Percentiles rank a stretch among this genome's conserved stretches.
phyloP scores from a whole-genome alignment of 2,113 vertebrate genomes.

The Pseudopipra pipra region DNA sequence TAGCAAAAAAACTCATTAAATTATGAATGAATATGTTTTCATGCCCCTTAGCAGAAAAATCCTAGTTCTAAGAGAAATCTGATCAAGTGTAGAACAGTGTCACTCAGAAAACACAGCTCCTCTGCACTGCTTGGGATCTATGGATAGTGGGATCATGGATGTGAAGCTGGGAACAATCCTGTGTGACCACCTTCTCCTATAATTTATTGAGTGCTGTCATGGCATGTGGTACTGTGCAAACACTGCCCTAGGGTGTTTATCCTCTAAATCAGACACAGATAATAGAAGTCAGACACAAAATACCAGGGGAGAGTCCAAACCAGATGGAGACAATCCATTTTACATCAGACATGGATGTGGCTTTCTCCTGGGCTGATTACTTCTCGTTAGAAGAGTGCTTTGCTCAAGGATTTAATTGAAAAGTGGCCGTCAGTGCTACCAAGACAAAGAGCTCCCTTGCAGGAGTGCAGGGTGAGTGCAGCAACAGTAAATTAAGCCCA shows the following conservation, averaged over 20 bases:
- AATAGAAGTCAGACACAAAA: constrained; percentile 42
- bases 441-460: not conserved
- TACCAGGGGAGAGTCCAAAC: constrained; percentile 14
- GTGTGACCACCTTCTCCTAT: not conserved
- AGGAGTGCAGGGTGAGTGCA: not conserved
- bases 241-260: constrained; percentile 31
- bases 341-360: not conserved
- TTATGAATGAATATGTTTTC: not conserved
- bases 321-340: constrained; percentile 46
- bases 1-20: not conserved
- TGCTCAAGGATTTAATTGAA: constrained; percentile 25
- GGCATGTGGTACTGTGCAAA: constrained; percentile 24
- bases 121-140: not conserved
- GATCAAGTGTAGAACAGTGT: not conserved
- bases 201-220: constrained; percentile 52
- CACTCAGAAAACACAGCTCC: not conserved
- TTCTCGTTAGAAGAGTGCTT: not conserved
- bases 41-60: not conserved
- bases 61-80: not conserved
- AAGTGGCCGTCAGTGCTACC: not conserved
- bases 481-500: not conserved
- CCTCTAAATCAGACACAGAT: constrained; percentile 50
- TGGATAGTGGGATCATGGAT: not conserved
- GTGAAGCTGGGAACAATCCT: not conserved
- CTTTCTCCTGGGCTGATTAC: constrained; percentile 1